Conservation (phyloP, 2,797 vertebrate species). For the Sphenopsis melanotis region DNA sequence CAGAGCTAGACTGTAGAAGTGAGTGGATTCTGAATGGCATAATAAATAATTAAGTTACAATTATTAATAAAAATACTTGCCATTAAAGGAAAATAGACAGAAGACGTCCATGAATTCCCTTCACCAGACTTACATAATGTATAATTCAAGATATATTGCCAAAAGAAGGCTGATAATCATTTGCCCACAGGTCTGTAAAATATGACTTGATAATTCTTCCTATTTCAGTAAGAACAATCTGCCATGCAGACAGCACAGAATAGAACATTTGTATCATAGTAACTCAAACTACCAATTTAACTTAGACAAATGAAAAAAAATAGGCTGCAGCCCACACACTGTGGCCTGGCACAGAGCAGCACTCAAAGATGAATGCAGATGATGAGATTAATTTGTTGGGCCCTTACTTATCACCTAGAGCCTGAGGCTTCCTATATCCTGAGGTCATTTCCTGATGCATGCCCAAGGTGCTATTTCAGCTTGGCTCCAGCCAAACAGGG, state of each 20-base stretch:
- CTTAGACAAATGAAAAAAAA: conserved; percentile 70
- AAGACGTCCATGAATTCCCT: background rate
- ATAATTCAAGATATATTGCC: background rate
- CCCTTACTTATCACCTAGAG: conserved; percentile 63
- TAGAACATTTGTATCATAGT: conserved; percentile 58
- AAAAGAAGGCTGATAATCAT: background rate
- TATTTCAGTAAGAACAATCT: background rate
- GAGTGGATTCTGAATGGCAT: background rate
- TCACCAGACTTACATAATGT: background rate
- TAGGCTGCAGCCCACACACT: conserved; percentile 69
- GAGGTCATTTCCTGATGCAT: conserved; percentile 83
- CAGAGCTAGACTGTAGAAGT: background rate
- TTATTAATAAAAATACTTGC: background rate
- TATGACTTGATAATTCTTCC: background rate
- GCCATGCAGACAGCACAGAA: conserved; percentile 57
- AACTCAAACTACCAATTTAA: conserved; percentile 71
- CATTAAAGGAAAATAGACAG: background rate
- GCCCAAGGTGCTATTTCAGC: conserved; percentile 77
- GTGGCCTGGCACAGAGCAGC: conserved; percentile 61
- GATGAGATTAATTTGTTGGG: conserved; percentile 68
- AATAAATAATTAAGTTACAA: background rate
- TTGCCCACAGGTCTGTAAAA: background rate
- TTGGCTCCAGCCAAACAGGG: conserved; percentile 71
- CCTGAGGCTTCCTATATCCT: conserved; percentile 48
- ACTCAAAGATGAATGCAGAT: conserved; percentile 45